Percentiles rank a stretch among this genome's conserved stretches.
Conservation (phyloP, 2,888 invertebrate species). For the Notocelia uddmanniana region DNA sequence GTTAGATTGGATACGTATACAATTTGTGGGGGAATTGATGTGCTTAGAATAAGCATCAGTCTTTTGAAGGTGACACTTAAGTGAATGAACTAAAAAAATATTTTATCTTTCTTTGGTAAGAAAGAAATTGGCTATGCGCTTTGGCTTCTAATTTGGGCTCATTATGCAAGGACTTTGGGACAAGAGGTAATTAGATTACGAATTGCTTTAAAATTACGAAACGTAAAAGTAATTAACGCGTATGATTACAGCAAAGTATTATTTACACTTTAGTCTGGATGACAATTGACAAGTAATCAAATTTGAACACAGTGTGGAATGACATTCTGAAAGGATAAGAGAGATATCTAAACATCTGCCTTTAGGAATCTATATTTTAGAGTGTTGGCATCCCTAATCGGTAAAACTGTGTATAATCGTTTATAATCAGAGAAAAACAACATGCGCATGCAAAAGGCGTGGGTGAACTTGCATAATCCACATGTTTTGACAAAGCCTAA, state of each 20-base stretch:
- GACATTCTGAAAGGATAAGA: neutral
- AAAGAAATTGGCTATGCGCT: neutral
- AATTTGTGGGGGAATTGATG: neutral
- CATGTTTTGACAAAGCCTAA: slow-evolving; percentile 23
- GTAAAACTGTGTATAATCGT: neutral
- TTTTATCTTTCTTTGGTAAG: slow-evolving; percentile 7
- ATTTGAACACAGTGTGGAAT: neutral
- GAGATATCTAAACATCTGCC: too few relatives aligned
- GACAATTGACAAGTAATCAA: neutral
- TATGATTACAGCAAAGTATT: neutral
- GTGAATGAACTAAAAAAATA: neutral
- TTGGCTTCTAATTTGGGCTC: slow-evolving; percentile 1
- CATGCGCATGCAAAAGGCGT: slow-evolving; percentile 10
- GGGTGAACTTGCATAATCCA: slow-evolving; percentile 19
- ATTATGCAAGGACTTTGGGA: neutral
- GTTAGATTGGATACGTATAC: too few relatives aligned
- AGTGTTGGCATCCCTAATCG: too few relatives aligned
- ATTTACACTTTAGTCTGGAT: neutral
- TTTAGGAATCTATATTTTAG: too few relatives aligned
- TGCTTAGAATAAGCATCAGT: neutral
- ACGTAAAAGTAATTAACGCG: neutral
- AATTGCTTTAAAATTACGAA: neutral
- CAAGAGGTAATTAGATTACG: neutral
- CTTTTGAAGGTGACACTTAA: slow-evolving; percentile 1
- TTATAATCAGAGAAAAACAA: neutral